Percentiles rank a stretch among this genome's conserved stretches.
These are phyloP conservation scores for Pogonocherus hispidulus DNA, from an alignment of 2,888 invertebrate genomes.

Conservation along the genomic window DNA sequence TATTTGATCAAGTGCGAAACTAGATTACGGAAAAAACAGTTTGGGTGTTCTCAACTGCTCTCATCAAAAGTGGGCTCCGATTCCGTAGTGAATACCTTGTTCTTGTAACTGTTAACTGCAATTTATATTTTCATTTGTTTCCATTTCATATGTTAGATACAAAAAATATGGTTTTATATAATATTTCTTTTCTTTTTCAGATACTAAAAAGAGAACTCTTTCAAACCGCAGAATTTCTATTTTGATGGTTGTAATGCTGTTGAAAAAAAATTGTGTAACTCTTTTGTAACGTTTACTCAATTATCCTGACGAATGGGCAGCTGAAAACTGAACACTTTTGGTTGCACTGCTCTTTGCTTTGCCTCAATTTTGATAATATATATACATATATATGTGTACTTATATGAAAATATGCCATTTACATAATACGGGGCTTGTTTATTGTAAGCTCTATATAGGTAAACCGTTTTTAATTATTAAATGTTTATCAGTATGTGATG, in stretches of 20 bases:
- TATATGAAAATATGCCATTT: slow-evolving; percentile 42
- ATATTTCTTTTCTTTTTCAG: slow-evolving; percentile 10
- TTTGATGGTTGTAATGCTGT: slow-evolving; percentile 23
- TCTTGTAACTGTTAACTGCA: neutral
- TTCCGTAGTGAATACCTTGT: too few species aligned
- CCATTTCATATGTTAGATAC: neutral
- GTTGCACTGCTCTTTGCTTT: slow-evolving; percentile 39
- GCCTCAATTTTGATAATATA: slow-evolving; percentile 37
- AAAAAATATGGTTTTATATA: too few species aligned
- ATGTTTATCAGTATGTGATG: slow-evolving; percentile 46
- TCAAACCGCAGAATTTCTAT: slow-evolving; percentile 9
- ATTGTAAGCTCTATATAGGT: slow-evolving; percentile 27
- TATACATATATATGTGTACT: slow-evolving; percentile 46
- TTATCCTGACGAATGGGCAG: slow-evolving; percentile 40
- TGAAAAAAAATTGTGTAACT: slow-evolving; percentile 25
- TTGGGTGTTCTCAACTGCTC: too few species aligned
- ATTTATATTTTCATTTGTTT: neutral
- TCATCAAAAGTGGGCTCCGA: too few species aligned
- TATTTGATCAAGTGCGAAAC: too few species aligned
- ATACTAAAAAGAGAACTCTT: slow-evolving; percentile 9
- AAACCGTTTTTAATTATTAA: slow-evolving; percentile 45
- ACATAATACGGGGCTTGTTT: slow-evolving; percentile 38
- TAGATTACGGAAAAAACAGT: too few species aligned
- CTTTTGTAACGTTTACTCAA: slow-evolving; percentile 19
- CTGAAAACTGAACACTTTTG: slow-evolving; percentile 46